Conservation (phyloP, 2,797 vertebrate species). For the Chlorospingus flavigularis region DNA sequence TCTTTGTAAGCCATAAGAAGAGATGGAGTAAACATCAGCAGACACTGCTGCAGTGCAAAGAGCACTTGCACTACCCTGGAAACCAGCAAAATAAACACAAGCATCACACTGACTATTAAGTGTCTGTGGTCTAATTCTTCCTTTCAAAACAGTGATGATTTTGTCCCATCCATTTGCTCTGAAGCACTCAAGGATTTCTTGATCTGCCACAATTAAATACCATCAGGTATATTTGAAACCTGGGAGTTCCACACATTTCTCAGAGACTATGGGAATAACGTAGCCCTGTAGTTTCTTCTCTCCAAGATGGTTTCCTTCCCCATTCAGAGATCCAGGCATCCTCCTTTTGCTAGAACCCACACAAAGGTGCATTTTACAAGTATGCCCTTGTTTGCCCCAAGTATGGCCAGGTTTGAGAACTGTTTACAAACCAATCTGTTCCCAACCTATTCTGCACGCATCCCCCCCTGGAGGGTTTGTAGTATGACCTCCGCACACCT, state of each 20-base stretch:
- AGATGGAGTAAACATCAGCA: background rate
- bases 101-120: background rate
- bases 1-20: background rate
- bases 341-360: background rate
- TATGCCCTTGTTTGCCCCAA: background rate
- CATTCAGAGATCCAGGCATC: background rate
- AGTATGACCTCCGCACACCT: conserved; percentile 1
- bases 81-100: background rate
- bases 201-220: background rate
- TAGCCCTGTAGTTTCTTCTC: background rate
- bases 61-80: background rate
- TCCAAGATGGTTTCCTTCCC: background rate
- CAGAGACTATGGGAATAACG: background rate
- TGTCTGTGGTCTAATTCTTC: background rate
- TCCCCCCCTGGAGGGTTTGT: background rate
- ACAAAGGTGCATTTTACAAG: background rate
- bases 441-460: background rate
- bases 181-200: background rate
- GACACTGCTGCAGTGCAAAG: background rate
- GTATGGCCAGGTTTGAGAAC: background rate
- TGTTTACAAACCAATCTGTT: background rate
- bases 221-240: background rate
- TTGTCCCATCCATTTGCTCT: background rate
- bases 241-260: background rate
- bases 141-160: background rate